Evolutionary conservation across 2,113 vertebrate species (phyloP), one percentile per base, ranked within the genome.

Genomic region (Gulo gulo): DNA sequence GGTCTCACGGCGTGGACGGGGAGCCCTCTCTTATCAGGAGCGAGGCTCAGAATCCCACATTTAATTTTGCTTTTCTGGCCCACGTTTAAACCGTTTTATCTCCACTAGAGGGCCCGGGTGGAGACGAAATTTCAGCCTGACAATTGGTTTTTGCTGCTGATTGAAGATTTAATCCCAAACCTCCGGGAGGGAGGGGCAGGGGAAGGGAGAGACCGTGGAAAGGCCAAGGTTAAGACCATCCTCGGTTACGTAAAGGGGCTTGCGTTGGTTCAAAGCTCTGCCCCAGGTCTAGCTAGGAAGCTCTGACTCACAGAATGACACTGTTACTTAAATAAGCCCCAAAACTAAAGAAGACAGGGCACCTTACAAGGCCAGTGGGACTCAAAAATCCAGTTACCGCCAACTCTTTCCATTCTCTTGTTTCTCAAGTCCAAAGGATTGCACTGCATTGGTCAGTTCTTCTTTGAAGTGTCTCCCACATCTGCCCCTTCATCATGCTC

Each of bases 21-120:
- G 13, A 76, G 31, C 29, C 18, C 34, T 16, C 79, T 78, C 23
- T 89, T 12, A 45, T 42, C 36, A n/a, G 45, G 8, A 7, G 36
- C 20, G 1, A 11, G 21, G 10, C 8, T 1, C 18, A 7, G 39
- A 86, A 45, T 31, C 47, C 10, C 55, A 69, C 24, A 59, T 21
- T 67, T 23, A 21, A 29, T 52, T 95, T 85, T 57, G 42, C 82
- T 55, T 80, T 47, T 63, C 42, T 80, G 1, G 1, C 65, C 24
- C 63, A 52, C 14, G 21, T 57, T 84, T 8, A 93, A 93, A 78
- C 34, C 79, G 31, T 24, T 57, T 67, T 45, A 65, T 91, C 82
- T 96, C 91, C 88, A 97, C 96, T 97, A 95, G 96, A 97, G 93
- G 94, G 97, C 96, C 82, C 45, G 36, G 42, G 79, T 14, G 55